phyloP scores from a whole-genome alignment of 2,888 invertebrate genomes.

The Polymixis flavicincta region DNA sequence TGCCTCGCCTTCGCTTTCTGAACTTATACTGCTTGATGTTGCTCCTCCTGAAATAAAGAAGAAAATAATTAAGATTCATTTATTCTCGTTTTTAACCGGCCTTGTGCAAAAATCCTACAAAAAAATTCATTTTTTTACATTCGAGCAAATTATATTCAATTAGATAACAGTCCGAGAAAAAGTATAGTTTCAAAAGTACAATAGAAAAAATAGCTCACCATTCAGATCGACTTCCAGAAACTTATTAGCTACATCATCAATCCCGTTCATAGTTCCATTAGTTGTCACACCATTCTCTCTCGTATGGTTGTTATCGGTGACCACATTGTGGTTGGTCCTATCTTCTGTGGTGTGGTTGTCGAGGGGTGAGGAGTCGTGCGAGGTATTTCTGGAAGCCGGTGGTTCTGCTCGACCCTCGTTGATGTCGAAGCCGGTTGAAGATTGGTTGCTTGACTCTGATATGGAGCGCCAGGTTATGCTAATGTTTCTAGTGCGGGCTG shows the following conservation, averaged over 20 bases:
- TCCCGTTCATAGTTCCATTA: conserved; percentile 75
- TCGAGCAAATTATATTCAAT: not conserved
- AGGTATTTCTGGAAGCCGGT: conserved; percentile 62
- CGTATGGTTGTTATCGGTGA: conserved; percentile 66
- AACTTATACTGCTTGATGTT: conserved; percentile 83
- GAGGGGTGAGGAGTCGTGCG: conserved; percentile 72
- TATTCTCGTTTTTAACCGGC: not conserved
- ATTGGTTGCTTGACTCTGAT: conserved; percentile 88
- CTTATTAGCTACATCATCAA: conserved; percentile 79
- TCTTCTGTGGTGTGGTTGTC: conserved; percentile 74
- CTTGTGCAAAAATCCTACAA: no score
- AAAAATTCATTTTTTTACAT: not conserved
- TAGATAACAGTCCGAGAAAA: not conserved
- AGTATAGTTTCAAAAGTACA: not conserved
- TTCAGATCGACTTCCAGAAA: conserved; percentile 86
- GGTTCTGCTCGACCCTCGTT: conserved; percentile 73
- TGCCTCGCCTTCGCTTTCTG: conserved; percentile 83
- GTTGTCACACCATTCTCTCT: conserved; percentile 60
- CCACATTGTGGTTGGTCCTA: conserved; percentile 71
- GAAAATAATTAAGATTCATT: not conserved
- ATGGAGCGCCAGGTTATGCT: conserved; percentile 89
- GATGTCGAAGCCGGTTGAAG: conserved; percentile 82
- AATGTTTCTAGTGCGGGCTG: conserved; percentile 82
- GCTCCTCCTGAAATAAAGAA: conserved; percentile 72
- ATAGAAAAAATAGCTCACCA: conserved; percentile 74